Evolutionary conservation across 2,797 vertebrate genomes (phyloP), one percentile per base, ranked within the genome.

Genomic region (Thalassophryne amazonica): DNA sequence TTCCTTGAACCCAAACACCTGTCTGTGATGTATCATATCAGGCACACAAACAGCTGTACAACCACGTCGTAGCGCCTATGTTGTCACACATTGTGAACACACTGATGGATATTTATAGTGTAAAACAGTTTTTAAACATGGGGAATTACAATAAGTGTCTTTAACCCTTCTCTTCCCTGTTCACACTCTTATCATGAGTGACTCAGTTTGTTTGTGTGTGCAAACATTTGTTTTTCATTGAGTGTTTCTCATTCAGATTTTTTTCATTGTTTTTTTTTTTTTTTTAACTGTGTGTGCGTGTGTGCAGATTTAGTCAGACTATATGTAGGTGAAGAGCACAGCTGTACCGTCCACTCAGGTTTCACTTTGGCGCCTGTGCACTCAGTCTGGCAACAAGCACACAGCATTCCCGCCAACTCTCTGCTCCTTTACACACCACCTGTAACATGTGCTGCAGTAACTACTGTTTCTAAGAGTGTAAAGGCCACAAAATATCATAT

Each of bases 21-120:
- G n/a, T n/a, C n/a, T n/a, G n/a, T n/a, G n/a, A n/a, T n/a, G n/a
- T n/a, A n/a, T n/a, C n/a, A n/a, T n/a, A n/a, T n/a, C n/a, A n/a
- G n/a, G n/a, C n/a, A n/a, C n/a, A n/a, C n/a, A n/a, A n/a, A n/a
- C n/a, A n/a, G 83, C 70, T 2, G 38, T 65, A 45, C 36, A 60
- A 74, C 82, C 81, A 86, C 82, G 83, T 85, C 83, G 72, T 71
- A 85, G 79, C 80, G 76, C 83, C 80, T 72, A 73, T 73, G 89
- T 88, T 89, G 90, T 46, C 59, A 62, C 46, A 54, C 53, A 73
- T 55, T 67, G 35, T 53, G 69, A 78, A 69, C 70, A 73, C 56
- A 53, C 37, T 41, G 32, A 43, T 19, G 34, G 54, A 60, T 85
- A 87, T 86, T 84, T 85, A 75, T 81, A 83, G 43, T 36, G 45